phyloP scores from a whole-genome alignment of 2,888 invertebrate species.

The Troides aeacus region DNA sequence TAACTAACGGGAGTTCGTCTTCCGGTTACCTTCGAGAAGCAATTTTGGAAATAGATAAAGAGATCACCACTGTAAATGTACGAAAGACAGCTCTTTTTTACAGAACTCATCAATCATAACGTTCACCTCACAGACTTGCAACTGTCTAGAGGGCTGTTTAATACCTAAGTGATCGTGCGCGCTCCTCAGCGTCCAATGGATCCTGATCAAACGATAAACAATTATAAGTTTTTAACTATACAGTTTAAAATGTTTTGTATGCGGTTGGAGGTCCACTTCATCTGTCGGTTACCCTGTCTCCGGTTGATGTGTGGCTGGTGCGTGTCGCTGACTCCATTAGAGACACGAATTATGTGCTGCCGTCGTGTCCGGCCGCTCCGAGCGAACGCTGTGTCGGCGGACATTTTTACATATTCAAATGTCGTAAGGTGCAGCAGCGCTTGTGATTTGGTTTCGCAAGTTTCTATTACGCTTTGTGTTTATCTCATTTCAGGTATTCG shows the following conservation, averaged over 20 bases:
- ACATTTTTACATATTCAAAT: slow-evolving; percentile 52
- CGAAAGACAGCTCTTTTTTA: no score
- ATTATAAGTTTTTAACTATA: slow-evolving; percentile 36
- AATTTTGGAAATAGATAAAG: no score
- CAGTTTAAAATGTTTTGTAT: slow-evolving; percentile 42
- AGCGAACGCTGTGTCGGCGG: slow-evolving; percentile 33
- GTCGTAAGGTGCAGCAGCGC: slow-evolving; percentile 28
- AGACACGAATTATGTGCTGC: slow-evolving; percentile 60
- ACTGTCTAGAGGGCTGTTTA: no score
- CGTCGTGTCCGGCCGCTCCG: slow-evolving; percentile 57
- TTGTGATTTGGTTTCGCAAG: slow-evolving; percentile 17
- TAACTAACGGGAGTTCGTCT: no score
- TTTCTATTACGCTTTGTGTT: slow-evolving; percentile 12
- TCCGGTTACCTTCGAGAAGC: no score
- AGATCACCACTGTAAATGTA: no score
- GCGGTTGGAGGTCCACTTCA: slow-evolving; percentile 32
- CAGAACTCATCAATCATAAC: no score
- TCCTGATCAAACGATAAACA: slow-evolving; percentile 33
- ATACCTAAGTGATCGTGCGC: no score
- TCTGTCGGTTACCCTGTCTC: slow-evolving; percentile 56
- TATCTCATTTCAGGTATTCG: slow-evolving; percentile 1
- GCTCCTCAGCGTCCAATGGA: slow-evolving; percentile 36
- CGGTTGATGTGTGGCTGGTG: slow-evolving; percentile 66
- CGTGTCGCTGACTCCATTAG: slow-evolving; percentile 73
- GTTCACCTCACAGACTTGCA: no score